phyloP scores from a whole-genome alignment of 2,113 vertebrate species.

The Corydoras sp. region DNA sequence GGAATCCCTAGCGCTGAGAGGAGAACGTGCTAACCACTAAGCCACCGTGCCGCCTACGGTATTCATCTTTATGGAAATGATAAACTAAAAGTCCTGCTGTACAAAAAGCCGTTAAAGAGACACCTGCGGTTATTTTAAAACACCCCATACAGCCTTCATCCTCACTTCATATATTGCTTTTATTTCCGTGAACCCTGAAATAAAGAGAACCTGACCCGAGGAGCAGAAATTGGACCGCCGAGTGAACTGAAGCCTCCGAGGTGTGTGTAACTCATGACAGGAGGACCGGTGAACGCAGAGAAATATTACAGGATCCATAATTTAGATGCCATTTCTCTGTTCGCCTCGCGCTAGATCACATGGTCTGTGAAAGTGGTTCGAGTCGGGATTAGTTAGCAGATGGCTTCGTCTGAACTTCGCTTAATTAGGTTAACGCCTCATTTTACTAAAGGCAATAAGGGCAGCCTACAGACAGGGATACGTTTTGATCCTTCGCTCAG shows the following conservation, averaged over 20 bases:
- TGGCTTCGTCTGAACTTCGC: conserved; percentile 56
- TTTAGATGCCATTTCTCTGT: conserved; percentile 35
- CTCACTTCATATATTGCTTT: background rate
- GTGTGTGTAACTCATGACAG: conserved; percentile 38
- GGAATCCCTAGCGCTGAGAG: no score
- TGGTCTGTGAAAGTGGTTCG: conserved; percentile 47
- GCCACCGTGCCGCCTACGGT: no score
- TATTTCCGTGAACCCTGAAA: conserved; percentile 5
- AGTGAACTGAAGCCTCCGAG: conserved; percentile 45
- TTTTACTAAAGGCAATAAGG: conserved; percentile 54
- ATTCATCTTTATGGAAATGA: no score
- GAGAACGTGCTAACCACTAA: no score
- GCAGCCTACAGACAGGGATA: conserved; percentile 36
- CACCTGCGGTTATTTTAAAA: conserved; percentile 40
- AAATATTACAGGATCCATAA: conserved; percentile 38
- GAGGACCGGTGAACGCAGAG: conserved; percentile 19
- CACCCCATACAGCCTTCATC: background rate
- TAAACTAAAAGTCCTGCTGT: background rate
- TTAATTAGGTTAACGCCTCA: conserved; percentile 64
- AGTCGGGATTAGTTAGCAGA: conserved; percentile 56
- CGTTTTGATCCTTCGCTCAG: conserved; percentile 23
- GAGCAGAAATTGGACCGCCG: conserved; percentile 45
- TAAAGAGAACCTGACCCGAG: conserved; percentile 50
- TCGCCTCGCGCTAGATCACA: conserved; percentile 27
- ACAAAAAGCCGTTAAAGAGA: conserved; percentile 54